Evolutionary conservation across 2,888 invertebrate species (phyloP).

Genomic region (Polyploca ridens): DNA sequence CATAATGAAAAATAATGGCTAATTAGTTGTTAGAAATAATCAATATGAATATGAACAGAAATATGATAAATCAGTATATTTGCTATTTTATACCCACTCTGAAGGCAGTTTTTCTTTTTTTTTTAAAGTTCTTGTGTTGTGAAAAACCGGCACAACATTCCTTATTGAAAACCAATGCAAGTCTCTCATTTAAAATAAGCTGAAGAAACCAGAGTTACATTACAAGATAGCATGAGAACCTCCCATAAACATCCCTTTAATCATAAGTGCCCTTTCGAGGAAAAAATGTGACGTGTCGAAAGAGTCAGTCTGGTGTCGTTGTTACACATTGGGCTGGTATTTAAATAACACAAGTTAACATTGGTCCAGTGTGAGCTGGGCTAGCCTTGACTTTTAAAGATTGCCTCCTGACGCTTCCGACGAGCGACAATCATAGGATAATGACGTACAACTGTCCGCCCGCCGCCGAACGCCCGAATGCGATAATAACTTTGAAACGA

Average conservation of each 20-base stretch:
- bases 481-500: constrained; percentile 11
- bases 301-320: constrained; percentile 64
- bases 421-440: constrained; percentile 65
- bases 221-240: constrained; percentile 14
- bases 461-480: constrained; percentile 5
- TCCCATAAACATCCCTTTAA: constrained; percentile 29
- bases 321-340: constrained; percentile 69
- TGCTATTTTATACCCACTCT: background rate
- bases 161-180: background rate
- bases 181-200: background rate
- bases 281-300: constrained; percentile 74
- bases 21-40: too few relatives aligned
- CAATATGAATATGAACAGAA: too few relatives aligned
- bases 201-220: background rate
- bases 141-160: background rate
- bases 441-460: constrained; percentile 43
- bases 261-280: constrained; percentile 60
- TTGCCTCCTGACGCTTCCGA: constrained; percentile 75
- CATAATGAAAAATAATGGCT: too few relatives aligned
- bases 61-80: too few relatives aligned
- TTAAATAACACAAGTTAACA: constrained; percentile 84
- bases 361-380: constrained; percentile 74
- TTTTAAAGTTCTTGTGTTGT: background rate
- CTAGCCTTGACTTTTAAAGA: constrained; percentile 79
- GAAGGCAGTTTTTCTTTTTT: too few relatives aligned